Evolutionary conservation across 2,888 invertebrate genomes (phyloP).

Genomic region (Dioctria rufipes): DNA sequence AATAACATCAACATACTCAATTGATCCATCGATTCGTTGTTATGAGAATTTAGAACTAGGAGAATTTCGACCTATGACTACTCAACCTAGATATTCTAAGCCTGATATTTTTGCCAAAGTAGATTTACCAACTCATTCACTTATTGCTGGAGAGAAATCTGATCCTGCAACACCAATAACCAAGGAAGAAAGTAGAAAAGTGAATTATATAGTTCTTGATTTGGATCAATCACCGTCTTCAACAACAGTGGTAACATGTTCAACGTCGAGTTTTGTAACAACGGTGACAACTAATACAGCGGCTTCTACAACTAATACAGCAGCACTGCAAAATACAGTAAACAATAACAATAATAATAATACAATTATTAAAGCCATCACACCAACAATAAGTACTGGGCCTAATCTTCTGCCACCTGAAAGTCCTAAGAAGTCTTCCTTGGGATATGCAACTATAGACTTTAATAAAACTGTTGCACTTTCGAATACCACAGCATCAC

Average conservation of each 20-base stretch:
- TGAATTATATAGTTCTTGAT: constrained; percentile 70
- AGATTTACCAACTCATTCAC: constrained; percentile 56
- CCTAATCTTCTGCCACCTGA: constrained; percentile 57
- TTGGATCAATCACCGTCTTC: constrained; percentile 66
- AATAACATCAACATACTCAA: constrained; percentile 52
- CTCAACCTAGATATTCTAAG: constrained; percentile 59
- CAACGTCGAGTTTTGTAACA: constrained; percentile 2
- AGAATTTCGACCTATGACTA: constrained; percentile 56
- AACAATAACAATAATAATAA: constrained; percentile 42
- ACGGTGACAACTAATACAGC: constrained; percentile 21
- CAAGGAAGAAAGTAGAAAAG: constrained; percentile 56
- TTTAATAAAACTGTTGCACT: constrained; percentile 94
- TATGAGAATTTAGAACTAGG: constrained; percentile 62
- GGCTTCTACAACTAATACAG: constrained; percentile 32
- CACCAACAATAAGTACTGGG: constrained; percentile 24
- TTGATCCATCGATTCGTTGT: constrained; percentile 59
- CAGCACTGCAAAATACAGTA: constrained; percentile 1
- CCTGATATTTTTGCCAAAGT: constrained; percentile 61
- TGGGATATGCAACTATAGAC: constrained; percentile 89
- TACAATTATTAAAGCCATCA: constrained; percentile 29
- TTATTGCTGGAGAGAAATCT: constrained; percentile 57
- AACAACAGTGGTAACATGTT: constrained; percentile 28
- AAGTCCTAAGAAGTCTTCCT: constrained; percentile 58
- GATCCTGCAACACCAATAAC: constrained; percentile 61
- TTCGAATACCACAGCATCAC: constrained; percentile 82